Conservation (phyloP, 2,113 vertebrate genomes). For the Gnathonemus longibarbis region DNA sequence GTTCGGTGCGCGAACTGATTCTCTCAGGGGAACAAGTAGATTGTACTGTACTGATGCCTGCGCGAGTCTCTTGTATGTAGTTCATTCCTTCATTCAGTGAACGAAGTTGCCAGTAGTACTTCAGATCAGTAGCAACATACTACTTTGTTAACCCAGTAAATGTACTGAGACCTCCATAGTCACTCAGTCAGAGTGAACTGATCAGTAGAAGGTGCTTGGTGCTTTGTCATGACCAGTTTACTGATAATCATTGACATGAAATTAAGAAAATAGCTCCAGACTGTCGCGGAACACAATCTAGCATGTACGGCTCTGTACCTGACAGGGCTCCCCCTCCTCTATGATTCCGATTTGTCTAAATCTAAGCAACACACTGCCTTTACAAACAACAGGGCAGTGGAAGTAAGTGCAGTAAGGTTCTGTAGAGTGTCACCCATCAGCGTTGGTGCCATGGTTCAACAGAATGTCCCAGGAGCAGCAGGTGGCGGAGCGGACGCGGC, state of each 20-base stretch:
- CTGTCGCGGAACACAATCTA: not conserved
- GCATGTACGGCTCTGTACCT: not conserved
- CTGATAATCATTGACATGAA: not conserved
- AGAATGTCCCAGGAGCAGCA: constrained; percentile 63
- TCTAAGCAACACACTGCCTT: not conserved
- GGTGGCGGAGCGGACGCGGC: constrained; percentile 62
- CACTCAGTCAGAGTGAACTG: not conserved
- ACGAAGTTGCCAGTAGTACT: not conserved
- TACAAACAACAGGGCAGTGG: not conserved
- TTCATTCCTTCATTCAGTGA: not conserved
- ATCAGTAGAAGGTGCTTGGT: not conserved
- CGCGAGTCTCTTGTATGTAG: not conserved
- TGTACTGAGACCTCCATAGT: not conserved
- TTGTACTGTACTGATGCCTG: constrained; percentile 23
- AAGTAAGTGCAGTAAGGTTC: not conserved
- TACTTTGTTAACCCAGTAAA: not conserved
- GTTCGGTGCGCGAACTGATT: not conserved
- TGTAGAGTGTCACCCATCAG: not conserved
- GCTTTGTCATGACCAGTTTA: not conserved
- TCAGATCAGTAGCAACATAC: not conserved
- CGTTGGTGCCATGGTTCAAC: not conserved
- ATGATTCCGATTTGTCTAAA: not conserved
- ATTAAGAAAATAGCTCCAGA: not conserved
- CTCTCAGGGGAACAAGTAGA: not conserved
- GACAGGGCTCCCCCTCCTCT: not conserved